Evolutionary conservation across 1,140 invertebrate species (phyloP), one percentile per base, ranked within the genome.

Genomic region (Tetramorium alpestre): DNA sequence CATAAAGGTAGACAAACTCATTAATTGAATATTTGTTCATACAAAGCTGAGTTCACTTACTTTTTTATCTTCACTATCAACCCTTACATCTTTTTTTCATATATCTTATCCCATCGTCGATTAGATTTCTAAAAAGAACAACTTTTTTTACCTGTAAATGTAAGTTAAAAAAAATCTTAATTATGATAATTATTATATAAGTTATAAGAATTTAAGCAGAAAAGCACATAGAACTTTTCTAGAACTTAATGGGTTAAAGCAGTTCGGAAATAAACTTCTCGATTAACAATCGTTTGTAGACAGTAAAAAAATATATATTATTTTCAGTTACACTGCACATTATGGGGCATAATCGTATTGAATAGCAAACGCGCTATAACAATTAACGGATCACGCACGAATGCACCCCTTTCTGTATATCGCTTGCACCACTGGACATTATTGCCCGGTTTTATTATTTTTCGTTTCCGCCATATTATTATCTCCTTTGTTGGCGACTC

Each of bases 371-470:
- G 22, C 54, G 16, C 8, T n/a, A 41, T 16, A 62, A 75, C 49
- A 51, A 77, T 85, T 85, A 85, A 67, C 72, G 25, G 11, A 58
- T 77, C 58, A 75, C 33, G 82, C 73, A 64, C 82, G 73, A 85
- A 85, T 22, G 73, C 73, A 77, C 22, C 60, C 33, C 11, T 85
- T 84, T 65, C 69, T 33, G 60, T 51, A 33, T 54, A 4, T 25
- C 67, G n/a, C 28, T 28, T 18, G 44, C 11, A n/a, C 18, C 11
- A 22, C n/a, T 28, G 28, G 33, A 64, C 51, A 47, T 49, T 54
- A 51, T 49, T 58, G 41, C 73, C 51, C 49, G 44, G 22, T 70
- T 72, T 33, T 33, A 33, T 33, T 33, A 33, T 33, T 33, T 70
- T 38, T 75, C 47, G 8, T 75, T 75, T 86, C 58, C 38, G 69